Evolutionary conservation across 2,113 vertebrate species (phyloP), one percentile per base, ranked within the genome.

Genomic region (Seriola aureovittata): DNA sequence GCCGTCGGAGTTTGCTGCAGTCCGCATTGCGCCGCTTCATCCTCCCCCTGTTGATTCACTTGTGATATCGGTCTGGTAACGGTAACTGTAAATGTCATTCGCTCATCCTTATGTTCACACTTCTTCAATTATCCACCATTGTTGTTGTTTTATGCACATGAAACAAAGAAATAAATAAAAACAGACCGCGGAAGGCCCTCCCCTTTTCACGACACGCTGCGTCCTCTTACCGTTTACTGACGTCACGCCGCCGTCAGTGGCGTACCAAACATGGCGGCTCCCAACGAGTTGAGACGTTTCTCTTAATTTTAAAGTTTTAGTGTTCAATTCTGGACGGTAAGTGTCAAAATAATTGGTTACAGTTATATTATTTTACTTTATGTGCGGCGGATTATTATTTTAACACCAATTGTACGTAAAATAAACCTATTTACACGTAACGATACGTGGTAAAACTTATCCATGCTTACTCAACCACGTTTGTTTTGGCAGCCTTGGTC

Each of bases 1-100:
- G 97, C 95, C 97, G 97, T 95, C 97, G 97, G 96, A 99, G 96
- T 94, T 98, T 99, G 94, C 97, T 99, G 97, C 97, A 98, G 96
- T 99, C 97, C 95, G 97, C 97, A 97, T 97, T 99, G 96, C 97
- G 97, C 96, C 97, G 97, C 97, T 99, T 99, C 97, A 99, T 99
- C 96, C 96, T 99, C 96, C 96, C 92, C 96, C 93, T 93, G 93
- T 92, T 85, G 93, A 91, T 93, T 94, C 90, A 87, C 93, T 88
- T 78, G 90, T 83, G 84, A 82, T 91, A 83, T 88, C 88, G 86
- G 71, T 82, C 62, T 73, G 87, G 78, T 68, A 81, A 74, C 65
- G 65, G 89, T 7, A n/a, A 75, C 75, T 70, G 79, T 34, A 66
- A 78, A 74, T 71, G 90, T 91, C 88, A 91, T 87, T 79, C 90